Base-by-base conservation (phyloP, 2,113 vertebrate species). In the Calyptommatus sinebrachiatus region DNA sequence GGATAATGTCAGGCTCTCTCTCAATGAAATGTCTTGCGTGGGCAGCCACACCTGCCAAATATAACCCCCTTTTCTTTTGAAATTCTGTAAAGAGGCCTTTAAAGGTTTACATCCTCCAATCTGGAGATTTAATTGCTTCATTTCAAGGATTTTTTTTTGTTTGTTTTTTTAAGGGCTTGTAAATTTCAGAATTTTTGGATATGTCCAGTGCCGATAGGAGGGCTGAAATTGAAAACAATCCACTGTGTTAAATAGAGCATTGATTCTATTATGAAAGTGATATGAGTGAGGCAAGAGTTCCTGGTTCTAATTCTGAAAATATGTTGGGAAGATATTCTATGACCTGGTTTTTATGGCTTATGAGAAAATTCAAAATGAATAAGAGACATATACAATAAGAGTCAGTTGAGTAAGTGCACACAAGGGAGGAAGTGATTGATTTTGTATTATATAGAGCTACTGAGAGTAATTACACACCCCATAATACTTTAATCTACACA, bases 41-140 rank as follows among this genome's bases (percentile, higher is more conserved):
- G 88, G 83, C 87, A 91, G 92, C 95, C 93, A 94, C 95, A 96
- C 94, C 94, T 95, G 94, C 93, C 95, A 95, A 95, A 94, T 95
- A 94, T 95, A 95, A 95, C 91, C 88, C 89, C 87, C 84, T 89
- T 90, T 92, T 89, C 95, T 95, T 94, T 95, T 95, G 93, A 95
- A 94, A 94, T 93, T 91, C 89, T 86, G 90, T 94, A 91, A 94
- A 93, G 85, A 74, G 93, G 89, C 91, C 90, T 94, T 94, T 93
- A 94, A 94, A 94, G 90, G 92, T 93, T 94, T 92, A 95, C 87
- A 91, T 94, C 91, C 90, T 92, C 84, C 92, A 94, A 91, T 93
- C 92, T 94, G 92, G 91, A 92, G 87, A 87, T 93, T 95, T 94
- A 93, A 95, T 95, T 95, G 93, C 93, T 94, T 92, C 92, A 90